Conservation (phyloP, 2,888 invertebrate genomes). For the Tetragonisca angustula region DNA sequence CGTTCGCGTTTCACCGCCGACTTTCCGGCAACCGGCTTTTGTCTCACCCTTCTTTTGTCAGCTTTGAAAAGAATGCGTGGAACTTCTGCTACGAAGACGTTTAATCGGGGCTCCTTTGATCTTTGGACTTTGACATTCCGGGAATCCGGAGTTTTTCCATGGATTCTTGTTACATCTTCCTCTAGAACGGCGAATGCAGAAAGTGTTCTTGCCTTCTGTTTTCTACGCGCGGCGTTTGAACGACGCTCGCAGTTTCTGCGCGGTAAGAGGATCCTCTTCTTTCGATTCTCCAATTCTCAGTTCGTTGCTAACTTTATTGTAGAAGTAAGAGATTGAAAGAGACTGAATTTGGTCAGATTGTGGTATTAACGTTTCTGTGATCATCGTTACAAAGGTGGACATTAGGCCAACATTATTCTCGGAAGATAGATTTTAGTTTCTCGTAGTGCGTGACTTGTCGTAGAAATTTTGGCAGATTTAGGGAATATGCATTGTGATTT, state of each 20-base stretch:
- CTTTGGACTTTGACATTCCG: neutral
- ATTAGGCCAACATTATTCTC: too few species aligned
- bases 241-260: neutral
- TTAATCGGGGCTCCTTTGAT: conserved; percentile 18
- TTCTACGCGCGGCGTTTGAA: neutral
- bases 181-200: neutral
- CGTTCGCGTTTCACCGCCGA: neutral
- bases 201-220: neutral
- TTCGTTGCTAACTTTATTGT: neutral
- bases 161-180: neutral
- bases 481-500: too few species aligned
- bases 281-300: neutral
- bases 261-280: neutral
- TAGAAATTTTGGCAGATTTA: too few species aligned
- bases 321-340: neutral
- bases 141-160: neutral
- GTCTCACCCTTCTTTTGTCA: neutral
- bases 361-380: too few species aligned
- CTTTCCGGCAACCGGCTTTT: conserved; percentile 15
- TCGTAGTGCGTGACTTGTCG: too few species aligned
- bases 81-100: neutral
- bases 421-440: too few species aligned
- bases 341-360: neutral
- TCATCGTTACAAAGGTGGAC: too few species aligned
- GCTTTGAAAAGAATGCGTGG: neutral